Base-by-base conservation (phyloP, 2,888 invertebrate genomes). In the Cantharis nigra region DNA sequence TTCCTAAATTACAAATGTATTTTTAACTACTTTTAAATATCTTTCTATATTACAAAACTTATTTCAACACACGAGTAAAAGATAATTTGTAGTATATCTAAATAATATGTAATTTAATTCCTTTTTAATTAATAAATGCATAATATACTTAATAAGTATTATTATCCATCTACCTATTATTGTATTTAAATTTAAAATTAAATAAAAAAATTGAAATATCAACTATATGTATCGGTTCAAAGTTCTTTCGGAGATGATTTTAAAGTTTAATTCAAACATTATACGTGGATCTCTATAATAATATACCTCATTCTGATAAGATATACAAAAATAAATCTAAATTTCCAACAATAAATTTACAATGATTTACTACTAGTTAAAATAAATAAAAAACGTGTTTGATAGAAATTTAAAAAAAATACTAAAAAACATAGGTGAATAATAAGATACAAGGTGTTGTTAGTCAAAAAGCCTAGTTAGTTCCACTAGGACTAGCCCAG, bases 401-500 rank as follows among this genome's bases (percentile, higher is more conserved):
- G 63, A 33, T 20, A 65, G 10, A 13, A 72, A 49, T 65, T 64
- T 65, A 10, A 16, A 64, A 16, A 18, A 28, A 13, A 13, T 11
- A 1, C 10, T 30, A 30, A 30, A n/a, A 30, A 33, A 23, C 7
- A 33, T 30, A 70, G 11, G 7, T 26, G 69, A 13, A 28, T 33
- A 16, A 30, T 16, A 70, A 26, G 16, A 26, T 18, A 70, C n/a
- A 14, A 70, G 10, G 28, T 14, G 30, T 70, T 26, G 28, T 30
- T 69, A 49, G 63, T 26, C 49, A 69, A 67, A 76, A 75, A 28
- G 49, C 63, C 69, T 71, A 70, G 70, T 77, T 73, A 72, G 70
- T 77, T 77, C 76, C 73, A 73, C 73, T 72, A 71, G 70, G 69
- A 63, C 49, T 64, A 73, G 73, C 76, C 72, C 64, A 69, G 73